Conservation (phyloP, 2,113 vertebrate species). For the Mastomys natalensis region DNA sequence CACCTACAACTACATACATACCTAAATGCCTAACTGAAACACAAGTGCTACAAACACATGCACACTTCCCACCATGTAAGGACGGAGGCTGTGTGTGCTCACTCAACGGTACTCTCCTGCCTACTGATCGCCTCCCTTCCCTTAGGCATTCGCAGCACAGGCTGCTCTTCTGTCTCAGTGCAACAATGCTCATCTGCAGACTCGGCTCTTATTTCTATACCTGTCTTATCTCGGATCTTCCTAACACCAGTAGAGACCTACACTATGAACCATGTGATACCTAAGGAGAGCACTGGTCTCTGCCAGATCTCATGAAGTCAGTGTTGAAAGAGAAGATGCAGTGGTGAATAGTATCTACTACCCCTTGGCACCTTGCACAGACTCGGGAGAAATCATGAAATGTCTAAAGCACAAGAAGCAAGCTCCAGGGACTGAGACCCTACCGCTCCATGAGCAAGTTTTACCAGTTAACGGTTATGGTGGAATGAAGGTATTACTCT, state of each 20-base stretch:
- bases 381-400: not conserved
- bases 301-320: not conserved
- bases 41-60: not conserved
- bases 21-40: not conserved
- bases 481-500: not conserved
- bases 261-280: accelerated
- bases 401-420: not conserved
- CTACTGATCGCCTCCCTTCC: not conserved
- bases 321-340: not conserved
- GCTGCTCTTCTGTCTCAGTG: not conserved
- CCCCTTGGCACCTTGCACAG: not conserved
- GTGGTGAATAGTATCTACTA: not conserved
- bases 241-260: not conserved
- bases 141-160: not conserved
- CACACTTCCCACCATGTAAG: not conserved
- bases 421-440: not conserved
- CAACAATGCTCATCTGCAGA: not conserved
- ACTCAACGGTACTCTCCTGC: not conserved
- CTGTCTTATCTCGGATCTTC: not conserved
- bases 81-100: not conserved
- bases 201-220: not conserved
- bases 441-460: not conserved
- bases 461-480: no score
- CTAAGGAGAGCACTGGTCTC: not conserved
- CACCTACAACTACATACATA: not conserved